A percentile compares a stretch with the other conserved stretches of the same genome.
Evolutionary conservation across 2,113 vertebrate genomes (phyloP).

Genomic region (Stegostoma tigrinum): DNA sequence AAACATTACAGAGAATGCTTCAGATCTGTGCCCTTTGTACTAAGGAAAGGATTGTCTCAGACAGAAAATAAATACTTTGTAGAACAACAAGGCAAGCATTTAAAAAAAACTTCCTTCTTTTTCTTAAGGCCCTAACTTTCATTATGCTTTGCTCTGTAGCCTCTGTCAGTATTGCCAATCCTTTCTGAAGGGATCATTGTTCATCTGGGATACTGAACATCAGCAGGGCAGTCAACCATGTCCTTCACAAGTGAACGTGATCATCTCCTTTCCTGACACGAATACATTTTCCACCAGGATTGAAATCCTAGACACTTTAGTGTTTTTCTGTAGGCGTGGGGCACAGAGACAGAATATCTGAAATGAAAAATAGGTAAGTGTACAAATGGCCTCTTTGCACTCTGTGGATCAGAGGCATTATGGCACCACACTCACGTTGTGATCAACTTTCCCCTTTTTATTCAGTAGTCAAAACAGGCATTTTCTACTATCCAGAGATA

Average conservation of each 20-base stretch:
- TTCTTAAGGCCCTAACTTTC: background rate
- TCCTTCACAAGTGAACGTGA: background rate
- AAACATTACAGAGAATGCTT: background rate
- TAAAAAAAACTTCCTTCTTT: background rate
- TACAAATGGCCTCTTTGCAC: background rate
- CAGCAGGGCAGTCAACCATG: background rate
- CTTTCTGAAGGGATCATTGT: background rate
- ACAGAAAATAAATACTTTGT: constrained; percentile 1
- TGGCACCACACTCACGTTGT: background rate
- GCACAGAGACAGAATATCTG: background rate
- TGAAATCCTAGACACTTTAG: background rate
- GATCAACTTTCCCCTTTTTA: background rate
- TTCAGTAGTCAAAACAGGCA: background rate
- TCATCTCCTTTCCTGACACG: background rate
- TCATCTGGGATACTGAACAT: background rate
- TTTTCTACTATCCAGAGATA: background rate
- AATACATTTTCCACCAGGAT: background rate
- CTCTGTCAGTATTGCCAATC: background rate
- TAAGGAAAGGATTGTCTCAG: background rate
- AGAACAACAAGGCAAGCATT: background rate
- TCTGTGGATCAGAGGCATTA: background rate
- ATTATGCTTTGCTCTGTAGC: background rate
- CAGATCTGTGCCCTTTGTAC: background rate
- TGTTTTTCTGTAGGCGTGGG: background rate
- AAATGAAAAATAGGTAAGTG: background rate